These are phyloP conservation scores for Agrochola circellaris DNA, from an alignment of 2,888 invertebrate species.

Conservation along the genomic window DNA sequence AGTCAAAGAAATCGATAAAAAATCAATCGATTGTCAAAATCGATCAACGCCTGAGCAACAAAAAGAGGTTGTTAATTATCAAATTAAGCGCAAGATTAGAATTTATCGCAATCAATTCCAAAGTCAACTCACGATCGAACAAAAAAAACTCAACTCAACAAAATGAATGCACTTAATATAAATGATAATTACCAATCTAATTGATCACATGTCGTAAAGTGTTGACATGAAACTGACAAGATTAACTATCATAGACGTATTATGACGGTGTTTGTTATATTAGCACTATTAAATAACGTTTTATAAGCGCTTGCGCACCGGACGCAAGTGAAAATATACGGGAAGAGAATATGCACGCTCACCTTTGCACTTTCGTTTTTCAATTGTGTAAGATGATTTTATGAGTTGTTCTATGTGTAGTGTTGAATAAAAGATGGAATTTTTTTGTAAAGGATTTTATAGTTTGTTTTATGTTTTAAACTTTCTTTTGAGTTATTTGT, in stretches of 20 bases:
- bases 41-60: not conserved
- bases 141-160: not conserved
- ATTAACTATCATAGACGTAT: conserved; percentile 26
- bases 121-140: no score
- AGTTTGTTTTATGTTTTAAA: not conserved
- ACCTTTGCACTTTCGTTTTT: conserved; percentile 46
- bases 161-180: not conserved
- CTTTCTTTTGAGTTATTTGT: not conserved
- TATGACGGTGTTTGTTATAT: conserved; percentile 23
- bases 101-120: not conserved
- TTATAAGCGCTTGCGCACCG: conserved; percentile 18
- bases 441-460: not conserved
- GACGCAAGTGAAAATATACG: conserved; percentile 53
- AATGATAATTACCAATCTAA: conserved; percentile 17
- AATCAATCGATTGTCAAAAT: not conserved
- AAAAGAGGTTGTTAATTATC: not conserved
- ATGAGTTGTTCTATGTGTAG: not conserved
- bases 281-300: conserved; percentile 45
- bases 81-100: not conserved
- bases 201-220: conserved; percentile 20
- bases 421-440: conserved; percentile 16
- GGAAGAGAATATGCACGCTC: conserved; percentile 27
- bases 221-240: conserved; percentile 12
- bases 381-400: conserved; percentile 4
- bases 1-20: not conserved